A percentile compares a stretch with the other conserved stretches of the same genome.
phyloP scores from a whole-genome alignment of 2,113 vertebrate genomes.

The Lipotes vexillifer region DNA sequence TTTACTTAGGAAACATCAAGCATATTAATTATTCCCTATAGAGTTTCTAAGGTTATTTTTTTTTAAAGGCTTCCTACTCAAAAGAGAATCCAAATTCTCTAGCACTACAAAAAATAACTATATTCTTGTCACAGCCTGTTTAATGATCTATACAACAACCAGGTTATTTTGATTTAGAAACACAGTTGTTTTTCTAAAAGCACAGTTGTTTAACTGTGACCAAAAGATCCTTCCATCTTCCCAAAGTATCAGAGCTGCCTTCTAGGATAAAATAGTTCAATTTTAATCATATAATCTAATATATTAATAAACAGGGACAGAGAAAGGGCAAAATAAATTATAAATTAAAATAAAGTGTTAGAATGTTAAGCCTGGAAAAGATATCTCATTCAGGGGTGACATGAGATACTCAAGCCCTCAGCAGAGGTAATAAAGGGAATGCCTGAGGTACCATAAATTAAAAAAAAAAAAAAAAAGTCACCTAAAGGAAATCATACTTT shows the following conservation, averaged over 20 bases:
- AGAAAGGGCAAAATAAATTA: not conserved
- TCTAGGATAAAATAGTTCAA: not conserved
- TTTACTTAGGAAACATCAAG: not conserved
- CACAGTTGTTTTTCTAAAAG: not conserved
- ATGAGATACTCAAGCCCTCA: not conserved
- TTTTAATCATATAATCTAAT: not conserved
- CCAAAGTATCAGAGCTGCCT: not conserved
- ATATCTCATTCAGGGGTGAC: not conserved
- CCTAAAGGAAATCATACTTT: not conserved
- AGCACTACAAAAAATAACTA: not conserved
- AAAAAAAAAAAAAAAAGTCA: not conserved
- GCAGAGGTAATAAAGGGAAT: not conserved
- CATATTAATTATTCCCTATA: not conserved
- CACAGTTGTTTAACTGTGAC: not conserved
- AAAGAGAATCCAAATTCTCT: not conserved
- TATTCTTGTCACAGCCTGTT: not conserved
- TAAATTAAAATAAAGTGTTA: not conserved
- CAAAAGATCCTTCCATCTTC: not conserved
- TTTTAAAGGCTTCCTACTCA: not conserved
- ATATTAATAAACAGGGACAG: not conserved
- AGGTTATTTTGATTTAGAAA: constrained; percentile 16
- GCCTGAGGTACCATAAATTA: not conserved
- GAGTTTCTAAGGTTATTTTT: not conserved
- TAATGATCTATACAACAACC: not conserved
- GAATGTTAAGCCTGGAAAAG: not conserved